Evolutionary conservation across 2,797 vertebrate genomes (phyloP), one percentile per base, ranked within the genome.

Genomic region (Molossus molossus): DNA sequence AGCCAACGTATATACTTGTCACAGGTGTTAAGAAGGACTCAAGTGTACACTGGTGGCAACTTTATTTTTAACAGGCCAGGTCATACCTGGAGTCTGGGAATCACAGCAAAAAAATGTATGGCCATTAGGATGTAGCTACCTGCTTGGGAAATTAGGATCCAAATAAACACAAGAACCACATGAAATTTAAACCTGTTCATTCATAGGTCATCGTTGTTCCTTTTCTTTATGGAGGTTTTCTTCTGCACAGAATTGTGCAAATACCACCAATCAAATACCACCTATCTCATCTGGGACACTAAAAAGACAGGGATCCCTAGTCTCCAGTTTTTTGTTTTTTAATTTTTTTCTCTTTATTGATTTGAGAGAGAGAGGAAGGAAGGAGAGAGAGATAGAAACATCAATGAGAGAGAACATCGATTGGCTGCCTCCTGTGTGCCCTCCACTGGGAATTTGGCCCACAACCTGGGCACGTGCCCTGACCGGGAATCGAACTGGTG

Each of bases 11-110:
- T 57, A 33, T 83, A 97, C 96, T 92, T 96, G 86, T 72, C 53
- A 94, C 10, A 92, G 97, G 95, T 0, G 83, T 92, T 62, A 73
- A 97, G 84, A 98, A 97, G 75, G 21, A 17, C 91, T 83, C 58
- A 87, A 80, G 67, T 97, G 90, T 96, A 95, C 73, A 48, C 75
- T 97, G 75, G 72, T 91, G 20, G 81, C 27, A 92, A 79, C 88
- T 90, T 84, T 95, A 88, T 93, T 96, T 33, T 82, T 96, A 96
- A 89, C 64, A 77, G 73, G 76, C 64, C 85, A 83, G 87, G 92
- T 90, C n/a, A 62, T 91, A 94, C 25, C 33, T 91, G 85, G 87
- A 80, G 17, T 50, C 90, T 94, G 77, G 87, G 62, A 94, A 65
- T 77, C 57, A 60, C 4, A 48, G 89, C 23, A 40, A 70, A 86